Evolutionary conservation across 2,113 vertebrate genomes (phyloP).

Genomic region (Sylvilagus bachmani): DNA sequence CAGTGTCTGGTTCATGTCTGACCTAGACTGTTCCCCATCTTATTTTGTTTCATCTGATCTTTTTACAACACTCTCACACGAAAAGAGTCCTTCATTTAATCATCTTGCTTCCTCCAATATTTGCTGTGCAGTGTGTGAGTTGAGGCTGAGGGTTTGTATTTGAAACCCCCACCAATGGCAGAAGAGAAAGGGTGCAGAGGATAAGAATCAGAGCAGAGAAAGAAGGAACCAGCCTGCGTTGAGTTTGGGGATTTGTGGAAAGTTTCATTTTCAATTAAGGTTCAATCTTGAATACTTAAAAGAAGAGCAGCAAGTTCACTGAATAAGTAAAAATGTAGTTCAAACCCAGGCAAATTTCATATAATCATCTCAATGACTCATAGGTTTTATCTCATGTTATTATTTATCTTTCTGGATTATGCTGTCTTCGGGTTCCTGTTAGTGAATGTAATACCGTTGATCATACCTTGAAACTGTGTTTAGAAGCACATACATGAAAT

Average conservation of each 20-base stretch:
- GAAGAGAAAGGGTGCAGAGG: slow-evolving; percentile 4
- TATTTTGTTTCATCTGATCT: not conserved
- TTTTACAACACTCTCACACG: not conserved
- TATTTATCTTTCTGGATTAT: not conserved
- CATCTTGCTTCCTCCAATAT: not conserved
- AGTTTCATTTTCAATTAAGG: slow-evolving; percentile 34
- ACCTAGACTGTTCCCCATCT: not conserved
- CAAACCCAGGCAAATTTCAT: not conserved
- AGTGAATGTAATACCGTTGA: not conserved
- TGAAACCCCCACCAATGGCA: not conserved
- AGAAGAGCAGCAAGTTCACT: not conserved
- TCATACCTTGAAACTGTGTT: not conserved
- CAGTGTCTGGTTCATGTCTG: not conserved
- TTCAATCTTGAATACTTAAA: not conserved
- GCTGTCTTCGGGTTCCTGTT: not conserved
- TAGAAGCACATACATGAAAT: not conserved
- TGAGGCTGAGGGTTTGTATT: not conserved
- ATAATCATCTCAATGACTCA: not conserved
- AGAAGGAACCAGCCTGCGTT: not conserved
- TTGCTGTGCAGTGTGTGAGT: not conserved
- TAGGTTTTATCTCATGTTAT: not conserved
- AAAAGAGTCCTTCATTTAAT: not conserved
- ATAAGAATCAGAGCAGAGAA: not conserved
- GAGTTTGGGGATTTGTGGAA: not conserved
- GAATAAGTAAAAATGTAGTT: slow-evolving; percentile 44